Conservation (phyloP, 1,140 invertebrate genomes). For the Tetranychus cinnabarinus region DNA sequence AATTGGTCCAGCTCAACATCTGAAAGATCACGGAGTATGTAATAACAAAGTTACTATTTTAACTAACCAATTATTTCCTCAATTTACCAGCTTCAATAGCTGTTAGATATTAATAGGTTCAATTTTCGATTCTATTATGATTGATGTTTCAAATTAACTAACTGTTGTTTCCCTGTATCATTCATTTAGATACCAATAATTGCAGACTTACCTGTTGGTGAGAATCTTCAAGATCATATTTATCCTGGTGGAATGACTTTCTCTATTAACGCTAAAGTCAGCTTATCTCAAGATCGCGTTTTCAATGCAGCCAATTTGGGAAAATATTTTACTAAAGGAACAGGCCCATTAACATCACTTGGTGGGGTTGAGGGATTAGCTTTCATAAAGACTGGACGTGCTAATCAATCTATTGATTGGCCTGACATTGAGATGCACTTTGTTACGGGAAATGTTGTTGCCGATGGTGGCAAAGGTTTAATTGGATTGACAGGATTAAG, state of each 20-base stretch:
- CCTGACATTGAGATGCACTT: slow-evolving; percentile 82
- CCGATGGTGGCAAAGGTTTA: slow-evolving; percentile 38
- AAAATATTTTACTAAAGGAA: slow-evolving; percentile 6
- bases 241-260: slow-evolving; percentile 9
- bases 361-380: slow-evolving; percentile 72
- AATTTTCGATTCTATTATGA: too few relatives aligned
- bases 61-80: too few relatives aligned
- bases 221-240: slow-evolving; percentile 24
- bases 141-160: too few relatives aligned
- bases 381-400: slow-evolving; percentile 59
- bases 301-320: not conserved
- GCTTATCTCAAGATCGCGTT: slow-evolving; percentile 10
- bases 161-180: too few relatives aligned
- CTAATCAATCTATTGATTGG: slow-evolving; percentile 50
- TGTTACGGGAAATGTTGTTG: slow-evolving; percentile 63
- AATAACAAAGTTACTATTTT: not conserved
- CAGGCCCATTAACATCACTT: slow-evolving; percentile 59
- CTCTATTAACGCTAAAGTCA: slow-evolving; percentile 11
- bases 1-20: slow-evolving; percentile 51
- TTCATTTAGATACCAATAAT: slow-evolving; percentile 18
- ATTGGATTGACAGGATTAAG: slow-evolving; percentile 9
- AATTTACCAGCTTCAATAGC: too few relatives aligned
- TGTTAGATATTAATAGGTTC: too few relatives aligned
- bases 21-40: slow-evolving; percentile 33
- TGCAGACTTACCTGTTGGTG: slow-evolving; percentile 22